phyloP scores from a whole-genome alignment of 2,888 invertebrate species.

The Deilephila elpenor region DNA sequence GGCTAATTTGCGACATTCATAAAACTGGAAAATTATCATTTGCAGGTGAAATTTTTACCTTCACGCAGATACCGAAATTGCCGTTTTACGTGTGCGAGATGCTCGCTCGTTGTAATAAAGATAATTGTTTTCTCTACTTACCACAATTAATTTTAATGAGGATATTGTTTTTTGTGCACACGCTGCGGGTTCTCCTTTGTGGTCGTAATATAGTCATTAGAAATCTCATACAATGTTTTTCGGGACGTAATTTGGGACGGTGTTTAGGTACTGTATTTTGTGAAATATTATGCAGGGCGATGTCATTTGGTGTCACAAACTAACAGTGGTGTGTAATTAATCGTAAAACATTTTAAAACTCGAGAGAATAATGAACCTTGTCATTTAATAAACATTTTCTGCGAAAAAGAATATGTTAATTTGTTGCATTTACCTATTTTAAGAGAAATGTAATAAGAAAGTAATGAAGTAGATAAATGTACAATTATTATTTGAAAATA shows the following conservation, averaged over 20 bases:
- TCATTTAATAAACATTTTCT: background rate
- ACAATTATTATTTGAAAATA: too few species aligned
- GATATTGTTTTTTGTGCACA: conserved; percentile 32
- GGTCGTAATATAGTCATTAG: conserved; percentile 23
- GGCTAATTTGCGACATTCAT: conserved; percentile 72
- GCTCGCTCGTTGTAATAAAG: conserved; percentile 21
- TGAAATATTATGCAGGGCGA: background rate
- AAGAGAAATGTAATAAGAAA: too few species aligned
- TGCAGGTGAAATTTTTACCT: conserved; percentile 51
- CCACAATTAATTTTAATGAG: conserved; percentile 34
- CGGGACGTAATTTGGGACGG: background rate
- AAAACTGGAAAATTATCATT: conserved; percentile 64
- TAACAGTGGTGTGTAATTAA: too few species aligned
- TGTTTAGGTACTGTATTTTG: conserved; percentile 1
- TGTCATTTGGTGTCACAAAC: too few species aligned
- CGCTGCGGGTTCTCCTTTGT: conserved; percentile 11
- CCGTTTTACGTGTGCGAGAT: conserved; percentile 19
- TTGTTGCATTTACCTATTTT: too few species aligned
- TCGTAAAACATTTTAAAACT: too few species aligned
- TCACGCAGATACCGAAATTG: conserved; percentile 47
- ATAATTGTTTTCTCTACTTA: conserved; percentile 33
- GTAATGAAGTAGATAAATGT: too few species aligned
- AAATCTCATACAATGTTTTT: conserved; percentile 12
- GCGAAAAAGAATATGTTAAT: background rate
- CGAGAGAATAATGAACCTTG: background rate